Conservation (phyloP, 2,888 invertebrate genomes). For the Allygus modestus region DNA sequence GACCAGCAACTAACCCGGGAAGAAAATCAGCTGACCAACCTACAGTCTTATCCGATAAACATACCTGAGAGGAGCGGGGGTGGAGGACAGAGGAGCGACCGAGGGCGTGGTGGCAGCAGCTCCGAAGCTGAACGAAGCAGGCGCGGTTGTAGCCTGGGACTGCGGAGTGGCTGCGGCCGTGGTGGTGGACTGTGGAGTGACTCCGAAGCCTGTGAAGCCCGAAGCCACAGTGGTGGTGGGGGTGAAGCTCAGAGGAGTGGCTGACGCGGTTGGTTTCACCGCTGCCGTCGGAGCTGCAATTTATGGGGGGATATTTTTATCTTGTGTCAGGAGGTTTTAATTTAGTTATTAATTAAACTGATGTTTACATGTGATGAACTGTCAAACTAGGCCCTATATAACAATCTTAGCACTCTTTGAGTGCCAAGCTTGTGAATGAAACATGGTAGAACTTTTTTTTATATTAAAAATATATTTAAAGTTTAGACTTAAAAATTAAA, state of each 20-base stretch:
- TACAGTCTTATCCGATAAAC: too few relatives aligned
- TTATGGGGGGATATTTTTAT: background rate
- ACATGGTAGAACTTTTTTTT: too few relatives aligned
- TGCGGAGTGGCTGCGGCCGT: conserved; percentile 11
- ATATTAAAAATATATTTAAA: too few relatives aligned
- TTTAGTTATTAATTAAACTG: background rate
- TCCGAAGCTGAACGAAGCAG: conserved; percentile 12
- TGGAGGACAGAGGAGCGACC: background rate
- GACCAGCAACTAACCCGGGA: too few relatives aligned
- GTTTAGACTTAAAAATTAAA: too few relatives aligned
- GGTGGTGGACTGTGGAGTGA: conserved; percentile 23
- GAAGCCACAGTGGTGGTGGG: conserved; percentile 4
- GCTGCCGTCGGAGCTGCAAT: conserved; percentile 29
- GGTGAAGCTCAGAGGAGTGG: conserved; percentile 9
- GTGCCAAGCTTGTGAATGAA: too few relatives aligned
- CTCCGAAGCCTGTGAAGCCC: conserved; percentile 18
- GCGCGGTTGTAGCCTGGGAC: background rate
- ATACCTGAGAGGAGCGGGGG: background rate
- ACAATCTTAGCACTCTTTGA: too few relatives aligned
- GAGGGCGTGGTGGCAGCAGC: background rate
- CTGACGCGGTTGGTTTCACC: conserved; percentile 32
- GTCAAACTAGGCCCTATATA: too few relatives aligned
- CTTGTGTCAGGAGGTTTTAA: background rate
- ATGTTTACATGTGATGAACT: background rate
- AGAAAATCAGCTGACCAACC: too few relatives aligned